Conservation (phyloP, 2,888 invertebrate species). For the Invenusta paracnida region DNA sequence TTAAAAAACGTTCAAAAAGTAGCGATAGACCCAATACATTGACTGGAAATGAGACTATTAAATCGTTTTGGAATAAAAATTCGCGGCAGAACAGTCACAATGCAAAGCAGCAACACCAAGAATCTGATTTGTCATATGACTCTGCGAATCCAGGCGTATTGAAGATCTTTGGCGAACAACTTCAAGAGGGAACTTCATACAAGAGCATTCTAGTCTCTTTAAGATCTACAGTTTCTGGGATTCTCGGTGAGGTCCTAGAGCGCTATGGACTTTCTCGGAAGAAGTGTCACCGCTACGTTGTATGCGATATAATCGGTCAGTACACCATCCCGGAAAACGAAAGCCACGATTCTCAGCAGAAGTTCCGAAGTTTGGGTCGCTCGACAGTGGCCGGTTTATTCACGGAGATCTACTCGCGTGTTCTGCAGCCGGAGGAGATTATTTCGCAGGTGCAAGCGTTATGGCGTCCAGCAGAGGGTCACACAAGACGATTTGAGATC, state of each 20-base stretch:
- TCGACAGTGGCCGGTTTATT: background rate
- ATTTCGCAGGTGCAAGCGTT: slow-evolving; percentile 53
- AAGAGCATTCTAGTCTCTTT: slow-evolving; percentile 55
- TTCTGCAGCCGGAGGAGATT: slow-evolving; percentile 51
- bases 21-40: background rate
- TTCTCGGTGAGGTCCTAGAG: slow-evolving; percentile 54
- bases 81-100: background rate
- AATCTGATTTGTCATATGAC: slow-evolving; percentile 34
- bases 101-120: background rate
- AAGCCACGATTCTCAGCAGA: background rate
- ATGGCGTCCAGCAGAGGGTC: slow-evolving; percentile 56
- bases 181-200: slow-evolving; percentile 53
- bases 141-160: slow-evolving; percentile 25
- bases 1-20: slow-evolving; percentile 1
- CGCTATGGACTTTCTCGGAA: slow-evolving; percentile 50
- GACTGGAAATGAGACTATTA: background rate
- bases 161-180: slow-evolving; percentile 49
- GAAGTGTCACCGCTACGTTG: slow-evolving; percentile 50
- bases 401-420: slow-evolving; percentile 49
- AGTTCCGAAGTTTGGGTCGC: slow-evolving; percentile 20
- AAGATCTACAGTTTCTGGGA: slow-evolving; percentile 52
- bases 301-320: slow-evolving; percentile 54
- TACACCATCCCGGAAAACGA: background rate
- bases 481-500: slow-evolving; percentile 53
- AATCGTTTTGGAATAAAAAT: background rate